Evolutionary conservation across 2,797 vertebrate genomes (phyloP), one percentile per base, ranked within the genome.

Genomic region (Crotalus adamanteus): DNA sequence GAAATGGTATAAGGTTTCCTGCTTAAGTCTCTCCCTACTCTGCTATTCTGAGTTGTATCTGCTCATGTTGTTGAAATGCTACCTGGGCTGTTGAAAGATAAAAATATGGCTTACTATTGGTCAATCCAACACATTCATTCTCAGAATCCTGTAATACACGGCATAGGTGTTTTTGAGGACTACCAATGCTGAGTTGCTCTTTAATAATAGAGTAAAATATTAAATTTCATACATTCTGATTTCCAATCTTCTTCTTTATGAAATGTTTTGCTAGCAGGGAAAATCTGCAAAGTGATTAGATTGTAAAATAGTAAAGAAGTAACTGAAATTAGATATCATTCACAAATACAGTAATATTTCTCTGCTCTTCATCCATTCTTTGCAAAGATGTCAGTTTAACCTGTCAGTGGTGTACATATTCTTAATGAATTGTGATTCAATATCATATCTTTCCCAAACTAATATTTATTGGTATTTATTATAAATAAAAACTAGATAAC

Each of bases 361-460:
- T 87, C 31, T 90, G 92, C 69, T 83, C 92, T 92, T 92, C 92
- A 37, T 60, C 88, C 60, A 55, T 18, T 90, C 20, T 69, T 90
- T 69, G 25, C 60, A 25, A 69, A 90, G 88, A 59, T 57, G 85
- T 73, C 83, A 87, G 47, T 53, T 37, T 92, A 69, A 3, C 37
- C n/a, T 92, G 83, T 87, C 88, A 92, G 83, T 59, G 20, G 57
- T 53, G 69, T 65, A 57, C 37, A 69, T 25, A 56, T 90, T 90
- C 88, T 61, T 20, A 73, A 16, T 92, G 88, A 92, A 87, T 92
- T 92, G 87, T 73, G 83, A 69, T 92, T 87, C 89, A 90, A 73
- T 92, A 83, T 59, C 89, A 92, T 90, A 90, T 92, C 88, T 92
- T 83, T 92, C 92, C 90, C 92, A 92, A 73, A 31, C 59, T 92